These are phyloP conservation scores for Montifringilla adamsi DNA, from an alignment of 2,113 vertebrate species.

Conservation along the genomic window DNA sequence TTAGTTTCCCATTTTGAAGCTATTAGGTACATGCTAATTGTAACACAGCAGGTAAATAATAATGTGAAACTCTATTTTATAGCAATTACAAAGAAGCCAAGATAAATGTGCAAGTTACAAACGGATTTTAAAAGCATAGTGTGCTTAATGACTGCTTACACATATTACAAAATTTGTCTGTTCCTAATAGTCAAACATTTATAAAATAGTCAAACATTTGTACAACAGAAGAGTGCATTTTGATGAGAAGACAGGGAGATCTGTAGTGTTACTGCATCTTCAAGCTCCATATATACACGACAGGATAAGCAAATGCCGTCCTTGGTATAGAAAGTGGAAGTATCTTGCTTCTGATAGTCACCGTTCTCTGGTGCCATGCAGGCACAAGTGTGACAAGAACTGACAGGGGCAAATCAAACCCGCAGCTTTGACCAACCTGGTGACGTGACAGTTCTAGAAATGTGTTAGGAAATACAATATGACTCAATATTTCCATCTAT, in stretches of 20 bases:
- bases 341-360: accelerated
- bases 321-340: not conserved
- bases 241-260: not conserved
- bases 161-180: not conserved
- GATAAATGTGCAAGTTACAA: not conserved
- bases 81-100: not conserved
- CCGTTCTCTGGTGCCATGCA: not conserved
- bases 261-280: not conserved
- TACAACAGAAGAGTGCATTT: not conserved
- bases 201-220: not conserved
- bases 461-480: not conserved
- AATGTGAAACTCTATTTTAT: not conserved
- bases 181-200: not conserved
- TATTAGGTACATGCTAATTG: not conserved
- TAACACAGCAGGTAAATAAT: conserved; percentile 34
- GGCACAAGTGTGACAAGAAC: not conserved
- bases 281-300: not conserved
- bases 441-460: not conserved
- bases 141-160: not conserved
- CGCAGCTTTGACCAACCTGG: not conserved
- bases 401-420: not conserved
- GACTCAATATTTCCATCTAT: not conserved
- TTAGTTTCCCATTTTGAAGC: not conserved
- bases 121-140: not conserved
- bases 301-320: not conserved